Conservation (phyloP, 2,113 vertebrate species). For the Centropus unirufus region DNA sequence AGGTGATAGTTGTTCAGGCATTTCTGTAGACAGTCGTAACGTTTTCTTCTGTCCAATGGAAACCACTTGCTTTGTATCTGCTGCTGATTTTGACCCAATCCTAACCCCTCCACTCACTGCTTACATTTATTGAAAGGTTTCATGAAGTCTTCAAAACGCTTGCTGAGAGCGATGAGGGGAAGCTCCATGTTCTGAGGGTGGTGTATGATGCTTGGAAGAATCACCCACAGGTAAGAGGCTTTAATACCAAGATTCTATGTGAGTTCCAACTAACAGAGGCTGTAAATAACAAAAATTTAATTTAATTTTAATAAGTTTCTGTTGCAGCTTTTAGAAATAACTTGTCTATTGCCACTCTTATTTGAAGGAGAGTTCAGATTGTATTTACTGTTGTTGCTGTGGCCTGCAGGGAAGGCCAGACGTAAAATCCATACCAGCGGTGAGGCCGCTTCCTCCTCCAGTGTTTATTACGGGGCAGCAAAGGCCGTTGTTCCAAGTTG, state of each 20-base stretch:
- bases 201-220: conserved; percentile 95
- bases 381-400: background rate
- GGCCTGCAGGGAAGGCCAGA: background rate
- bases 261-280: background rate
- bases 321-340: background rate
- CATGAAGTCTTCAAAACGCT: conserved; percentile 94
- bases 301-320: no score
- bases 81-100: background rate
- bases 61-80: background rate
- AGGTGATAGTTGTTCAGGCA: background rate
- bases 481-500: background rate
- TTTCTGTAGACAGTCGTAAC: background rate
- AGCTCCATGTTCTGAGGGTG: conserved; percentile 92
- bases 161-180: conserved; percentile 94
- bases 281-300: background rate
- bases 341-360: background rate
- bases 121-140: conserved; percentile 82
- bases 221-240: conserved; percentile 89
- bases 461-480: background rate
- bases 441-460: background rate
- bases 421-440: background rate
- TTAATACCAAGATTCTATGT: background rate
- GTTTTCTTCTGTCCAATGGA: background rate
- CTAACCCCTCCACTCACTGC: background rate
- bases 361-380: background rate